phyloP scores from a whole-genome alignment of 2,113 vertebrate genomes.

The Rhinolophus sinicus region DNA sequence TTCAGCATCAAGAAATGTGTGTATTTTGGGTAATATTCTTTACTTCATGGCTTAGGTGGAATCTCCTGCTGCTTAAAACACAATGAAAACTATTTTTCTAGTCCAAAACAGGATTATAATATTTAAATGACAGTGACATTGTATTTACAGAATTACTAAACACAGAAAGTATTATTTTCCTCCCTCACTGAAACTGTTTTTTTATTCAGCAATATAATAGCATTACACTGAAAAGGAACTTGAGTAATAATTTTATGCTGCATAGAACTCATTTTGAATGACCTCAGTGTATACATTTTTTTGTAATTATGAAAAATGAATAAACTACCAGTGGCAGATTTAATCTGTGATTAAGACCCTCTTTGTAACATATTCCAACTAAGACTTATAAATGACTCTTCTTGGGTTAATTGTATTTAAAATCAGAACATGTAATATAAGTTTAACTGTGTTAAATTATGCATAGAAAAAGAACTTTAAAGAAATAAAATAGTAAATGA shows the following conservation, averaged over 20 bases:
- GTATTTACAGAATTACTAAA: slow-evolving; percentile 33
- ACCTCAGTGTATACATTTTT: slow-evolving; percentile 55
- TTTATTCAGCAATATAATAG: slow-evolving; percentile 27
- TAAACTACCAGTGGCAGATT: slow-evolving; percentile 63
- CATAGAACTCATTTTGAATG: slow-evolving; percentile 70
- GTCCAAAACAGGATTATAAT: background rate
- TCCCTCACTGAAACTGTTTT: background rate
- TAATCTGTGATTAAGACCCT: slow-evolving; percentile 71
- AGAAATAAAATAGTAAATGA: slow-evolving; percentile 71
- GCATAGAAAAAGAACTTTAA: slow-evolving; percentile 65
- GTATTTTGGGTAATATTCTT: background rate
- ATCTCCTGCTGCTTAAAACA: background rate
- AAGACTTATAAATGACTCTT: slow-evolving; percentile 68
- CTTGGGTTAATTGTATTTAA: slow-evolving; percentile 77
- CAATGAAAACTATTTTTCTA: background rate
- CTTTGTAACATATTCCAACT: slow-evolving; percentile 65
- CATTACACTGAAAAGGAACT: slow-evolving; percentile 40
- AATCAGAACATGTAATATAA: slow-evolving; percentile 71
- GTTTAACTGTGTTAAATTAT: slow-evolving; percentile 76
- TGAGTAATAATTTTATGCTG: slow-evolving; percentile 60
- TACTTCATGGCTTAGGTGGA: background rate
- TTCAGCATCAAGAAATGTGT: background rate
- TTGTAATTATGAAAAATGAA: slow-evolving; percentile 71
- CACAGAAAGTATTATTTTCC: slow-evolving; percentile 30
- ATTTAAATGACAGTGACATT: background rate